These are phyloP conservation scores for Rhinolophus ferrumequinum DNA, from an alignment of 2,113 vertebrate species.

Conservation along the genomic window DNA sequence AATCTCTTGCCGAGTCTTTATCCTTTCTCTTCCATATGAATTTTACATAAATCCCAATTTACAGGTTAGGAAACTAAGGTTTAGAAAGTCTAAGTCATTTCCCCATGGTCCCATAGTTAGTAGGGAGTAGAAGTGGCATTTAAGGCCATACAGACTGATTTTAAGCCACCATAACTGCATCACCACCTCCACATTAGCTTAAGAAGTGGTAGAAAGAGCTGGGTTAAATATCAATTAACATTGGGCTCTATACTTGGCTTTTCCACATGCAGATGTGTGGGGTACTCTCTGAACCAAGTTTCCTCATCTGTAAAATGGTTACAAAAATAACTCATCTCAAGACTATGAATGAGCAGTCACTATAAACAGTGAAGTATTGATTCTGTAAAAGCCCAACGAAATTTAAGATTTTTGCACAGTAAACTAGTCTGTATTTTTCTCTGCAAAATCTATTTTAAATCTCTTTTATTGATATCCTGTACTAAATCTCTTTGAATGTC, in stretches of 20 bases:
- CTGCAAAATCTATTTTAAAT: not conserved
- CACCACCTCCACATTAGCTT: not conserved
- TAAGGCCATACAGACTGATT: not conserved
- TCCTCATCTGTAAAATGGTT: not conserved
- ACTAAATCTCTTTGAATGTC: slow-evolving; percentile 5
- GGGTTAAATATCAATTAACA: not conserved
- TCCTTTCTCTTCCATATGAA: not conserved
- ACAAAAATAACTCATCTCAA: not conserved
- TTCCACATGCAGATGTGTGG: not conserved
- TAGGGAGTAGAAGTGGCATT: not conserved
- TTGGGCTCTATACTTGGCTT: not conserved
- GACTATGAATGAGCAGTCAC: not conserved
- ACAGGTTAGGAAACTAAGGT: not conserved
- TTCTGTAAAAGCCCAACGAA: not conserved
- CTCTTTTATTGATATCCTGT: not conserved
- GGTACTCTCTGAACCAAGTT: not conserved
- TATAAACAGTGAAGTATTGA: not conserved
- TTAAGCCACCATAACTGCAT: not conserved
- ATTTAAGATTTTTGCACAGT: not conserved
- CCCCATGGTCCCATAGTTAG: not conserved
- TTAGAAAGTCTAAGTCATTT: not conserved
- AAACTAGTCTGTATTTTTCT: slow-evolving; percentile 33
- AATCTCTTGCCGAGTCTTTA: not conserved
- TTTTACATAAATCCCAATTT: not conserved
- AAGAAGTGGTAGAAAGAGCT: not conserved